Evolutionary conservation across 2,113 vertebrate genomes (phyloP), one percentile per base, ranked within the genome.

Genomic region (Scalopus aquaticus): DNA sequence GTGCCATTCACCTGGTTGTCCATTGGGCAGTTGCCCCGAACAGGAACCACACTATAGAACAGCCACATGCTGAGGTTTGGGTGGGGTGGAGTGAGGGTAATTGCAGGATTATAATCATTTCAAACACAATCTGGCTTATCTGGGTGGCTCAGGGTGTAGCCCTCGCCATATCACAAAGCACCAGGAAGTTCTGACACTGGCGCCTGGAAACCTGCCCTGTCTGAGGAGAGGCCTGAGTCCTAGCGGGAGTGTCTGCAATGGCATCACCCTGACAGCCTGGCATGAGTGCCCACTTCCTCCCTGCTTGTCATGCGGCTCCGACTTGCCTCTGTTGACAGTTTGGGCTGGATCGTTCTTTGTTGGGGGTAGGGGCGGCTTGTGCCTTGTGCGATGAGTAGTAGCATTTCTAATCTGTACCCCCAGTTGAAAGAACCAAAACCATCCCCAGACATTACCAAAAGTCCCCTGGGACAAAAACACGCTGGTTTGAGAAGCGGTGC

Each of bases 181-280:
- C 93, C 97, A 95, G 97, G 96, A 97, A 96, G 88, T 79, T n/a
- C 90, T 88, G 92, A 85, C 90, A 64, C 90, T 96, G 97, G 97
- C 96, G 97, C 96, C 96, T 84, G 96, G 96, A 76, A 78, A 44
- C 67, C 73, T 77, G 96, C 95, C 96, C 88, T 9, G 92, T 95
- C 96, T 84, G 96, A 96, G 93, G 96, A 76, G 44, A 96, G 96
- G 95, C 88, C 35, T 9, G 42, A 19, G 74, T 85, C 70, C 82
- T 32, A 39, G 22, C 9, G 2, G 91, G 93, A 91, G 93, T 69
- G 96, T 65, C 88, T 42, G 49, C 20, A 7, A 91, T 12, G 83
- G 87, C 92, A 94, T 87, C 76, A 28, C 95, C 54, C 56, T 35
- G 92, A 89, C 92, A 51, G 9, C 65, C 28, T 11, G 46, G 92